Conservation (phyloP, 2,113 vertebrate species). For the Sphyrna mokarran region DNA sequence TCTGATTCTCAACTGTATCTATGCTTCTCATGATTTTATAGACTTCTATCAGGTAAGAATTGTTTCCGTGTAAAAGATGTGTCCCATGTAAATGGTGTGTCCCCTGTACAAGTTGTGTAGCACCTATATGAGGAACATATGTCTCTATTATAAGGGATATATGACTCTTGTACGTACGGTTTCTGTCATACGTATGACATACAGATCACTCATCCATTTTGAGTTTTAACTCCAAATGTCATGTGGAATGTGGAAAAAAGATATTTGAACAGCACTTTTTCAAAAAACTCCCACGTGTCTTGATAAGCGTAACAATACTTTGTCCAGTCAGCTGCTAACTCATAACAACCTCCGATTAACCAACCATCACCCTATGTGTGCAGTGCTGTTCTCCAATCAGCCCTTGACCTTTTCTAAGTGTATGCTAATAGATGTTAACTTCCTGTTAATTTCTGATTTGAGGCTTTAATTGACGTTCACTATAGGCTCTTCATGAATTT, state of each 20-base stretch:
- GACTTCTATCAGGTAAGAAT: too few relatives aligned
- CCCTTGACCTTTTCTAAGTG: slow-evolving; percentile 32
- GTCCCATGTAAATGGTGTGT: neutral
- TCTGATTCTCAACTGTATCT: too few relatives aligned
- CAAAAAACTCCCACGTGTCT: too few relatives aligned
- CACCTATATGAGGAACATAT: neutral
- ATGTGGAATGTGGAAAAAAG: neutral
- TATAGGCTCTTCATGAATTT: slow-evolving; percentile 56
- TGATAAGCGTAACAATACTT: neutral
- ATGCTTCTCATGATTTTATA: too few relatives aligned
- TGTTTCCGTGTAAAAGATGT: too few relatives aligned
- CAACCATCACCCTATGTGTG: neutral
- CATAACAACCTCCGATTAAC: neutral
- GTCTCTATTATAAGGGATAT: neutral
- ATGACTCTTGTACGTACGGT: neutral
- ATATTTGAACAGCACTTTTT: neutral
- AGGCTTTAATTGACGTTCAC: slow-evolving; percentile 52
- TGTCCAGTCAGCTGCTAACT: neutral
- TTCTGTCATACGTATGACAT: neutral
- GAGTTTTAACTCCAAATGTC: neutral
- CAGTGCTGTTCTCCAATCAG: neutral
- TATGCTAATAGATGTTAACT: slow-evolving; percentile 37
- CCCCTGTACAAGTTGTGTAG: neutral
- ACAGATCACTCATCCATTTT: neutral
- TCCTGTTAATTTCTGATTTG: slow-evolving; percentile 37